phyloP scores from a whole-genome alignment of 2,797 vertebrate species.

The Chloroceryle amazona region DNA sequence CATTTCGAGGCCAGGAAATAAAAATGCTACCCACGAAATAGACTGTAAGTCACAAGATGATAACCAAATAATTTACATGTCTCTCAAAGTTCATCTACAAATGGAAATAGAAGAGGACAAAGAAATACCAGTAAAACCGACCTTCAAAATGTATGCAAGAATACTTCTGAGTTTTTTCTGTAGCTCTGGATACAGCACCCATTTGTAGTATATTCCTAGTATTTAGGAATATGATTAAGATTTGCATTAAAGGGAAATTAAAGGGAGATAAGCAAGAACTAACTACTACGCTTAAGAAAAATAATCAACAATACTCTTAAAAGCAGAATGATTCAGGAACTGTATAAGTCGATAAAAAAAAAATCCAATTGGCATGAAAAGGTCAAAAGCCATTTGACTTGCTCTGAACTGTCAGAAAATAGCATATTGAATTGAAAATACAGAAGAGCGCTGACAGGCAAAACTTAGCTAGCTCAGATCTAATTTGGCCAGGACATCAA shows the following conservation, averaged over 20 bases:
- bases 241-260: background rate
- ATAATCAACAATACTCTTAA: background rate
- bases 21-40: slow-evolving; percentile 35
- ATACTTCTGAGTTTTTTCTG: background rate
- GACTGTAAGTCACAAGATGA: slow-evolving; percentile 48
- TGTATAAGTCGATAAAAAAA: background rate
- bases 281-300: background rate
- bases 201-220: background rate
- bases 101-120: background rate
- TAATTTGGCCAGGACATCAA: background rate
- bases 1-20: slow-evolving; percentile 39
- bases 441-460: background rate
- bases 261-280: background rate
- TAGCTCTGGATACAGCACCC: background rate
- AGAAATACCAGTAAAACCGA: background rate
- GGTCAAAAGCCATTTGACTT: slow-evolving; percentile 39
- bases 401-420: slow-evolving; percentile 26
- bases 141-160: background rate
- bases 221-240: background rate
- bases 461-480: background rate
- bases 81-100: slow-evolving; percentile 49
- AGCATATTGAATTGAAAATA: slow-evolving; percentile 18
- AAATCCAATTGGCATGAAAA: slow-evolving; percentile 6
- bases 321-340: background rate
- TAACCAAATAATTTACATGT: slow-evolving; percentile 26